Evolutionary conservation across 1,140 invertebrate species (phyloP), one percentile per base, ranked within the genome.

Genomic region (Drosophila serrata): DNA sequence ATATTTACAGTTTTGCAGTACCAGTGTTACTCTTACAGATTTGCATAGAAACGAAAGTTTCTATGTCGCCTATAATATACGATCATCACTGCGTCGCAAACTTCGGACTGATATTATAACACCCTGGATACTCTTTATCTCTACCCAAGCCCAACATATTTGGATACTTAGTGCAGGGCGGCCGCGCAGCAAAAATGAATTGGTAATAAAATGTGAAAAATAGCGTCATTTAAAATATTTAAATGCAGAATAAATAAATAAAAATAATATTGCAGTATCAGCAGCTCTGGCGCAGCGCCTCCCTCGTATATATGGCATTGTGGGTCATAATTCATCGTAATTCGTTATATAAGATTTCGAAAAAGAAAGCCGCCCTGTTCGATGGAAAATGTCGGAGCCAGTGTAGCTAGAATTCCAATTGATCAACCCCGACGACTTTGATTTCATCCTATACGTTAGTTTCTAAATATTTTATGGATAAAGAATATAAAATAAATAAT

Each of bases 131-230:
- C n/a, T n/a, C n/a, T n/a, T n/a, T 6, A 57, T 7, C 4, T 24
- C 31, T 27, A 24, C 33, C 13, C 48, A 48, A 45, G 57, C 29
- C 51, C n/a, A 9, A 19, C 15, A 45, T 43, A 60, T 68, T 87
- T 57, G 78, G 57, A 77, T 69, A 65, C 79, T 69, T 82, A 79
- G 74, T 88, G 75, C 75, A 68, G 31, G 11, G 40, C 22, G 13
- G 48, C 65, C 74, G 60, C 51, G 51, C 46, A 61, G 65, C 59
- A 75, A 48, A 90, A 90, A 88, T 77, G 85, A 88, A 88, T 88
- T 84, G 85, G 85, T 90, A 81, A 90, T 90, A 88, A 90, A 85
- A 85, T 81, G 77, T 88, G 85, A 90, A 81, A 85, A 90, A 88
- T 88, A 81, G 85, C 85, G 48, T 81, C 69, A 77, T 85, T 90